These are phyloP conservation scores for Mimas tiliae DNA, from an alignment of 2,888 invertebrate species.

Conservation along the genomic window DNA sequence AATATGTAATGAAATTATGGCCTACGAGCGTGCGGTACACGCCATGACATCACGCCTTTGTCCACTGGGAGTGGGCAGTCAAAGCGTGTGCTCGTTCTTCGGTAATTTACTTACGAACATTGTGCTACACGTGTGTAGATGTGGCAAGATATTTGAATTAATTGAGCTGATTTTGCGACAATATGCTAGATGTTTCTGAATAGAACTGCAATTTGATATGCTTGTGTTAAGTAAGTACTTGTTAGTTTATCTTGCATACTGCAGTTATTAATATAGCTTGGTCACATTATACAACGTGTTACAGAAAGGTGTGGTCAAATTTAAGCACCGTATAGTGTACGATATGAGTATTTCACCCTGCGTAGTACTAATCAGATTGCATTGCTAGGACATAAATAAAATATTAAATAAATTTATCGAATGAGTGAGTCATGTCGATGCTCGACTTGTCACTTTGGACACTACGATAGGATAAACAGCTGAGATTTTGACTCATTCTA, in stretches of 20 bases:
- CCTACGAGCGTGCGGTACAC: conserved; percentile 42
- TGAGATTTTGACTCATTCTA: no score
- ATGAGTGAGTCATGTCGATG: no score
- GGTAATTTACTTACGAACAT: conserved; percentile 24
- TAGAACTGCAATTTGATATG: not conserved
- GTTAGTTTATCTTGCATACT: no score
- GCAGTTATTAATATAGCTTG: not conserved
- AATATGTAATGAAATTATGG: conserved; percentile 18
- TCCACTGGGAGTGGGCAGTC: conserved; percentile 73
- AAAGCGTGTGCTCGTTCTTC: conserved; percentile 55
- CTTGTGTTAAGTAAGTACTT: not conserved
- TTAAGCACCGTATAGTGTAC: no score
- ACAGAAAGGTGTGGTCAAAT: no score
- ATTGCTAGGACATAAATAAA: no score
- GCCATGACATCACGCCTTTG: conserved; percentile 80
- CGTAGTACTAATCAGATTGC: no score
- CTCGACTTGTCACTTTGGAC: no score
- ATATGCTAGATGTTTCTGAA: not conserved
- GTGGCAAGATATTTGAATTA: conserved; percentile 27
- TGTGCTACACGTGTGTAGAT: conserved; percentile 30
- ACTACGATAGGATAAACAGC: no score
- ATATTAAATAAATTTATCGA: no score
- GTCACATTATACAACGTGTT: no score
- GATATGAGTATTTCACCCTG: no score
- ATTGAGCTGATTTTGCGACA: not conserved